Evolutionary conservation across 1,140 invertebrate species (phyloP), one percentile per base, ranked within the genome.

Genomic region (Neodiprion virginianus): DNA sequence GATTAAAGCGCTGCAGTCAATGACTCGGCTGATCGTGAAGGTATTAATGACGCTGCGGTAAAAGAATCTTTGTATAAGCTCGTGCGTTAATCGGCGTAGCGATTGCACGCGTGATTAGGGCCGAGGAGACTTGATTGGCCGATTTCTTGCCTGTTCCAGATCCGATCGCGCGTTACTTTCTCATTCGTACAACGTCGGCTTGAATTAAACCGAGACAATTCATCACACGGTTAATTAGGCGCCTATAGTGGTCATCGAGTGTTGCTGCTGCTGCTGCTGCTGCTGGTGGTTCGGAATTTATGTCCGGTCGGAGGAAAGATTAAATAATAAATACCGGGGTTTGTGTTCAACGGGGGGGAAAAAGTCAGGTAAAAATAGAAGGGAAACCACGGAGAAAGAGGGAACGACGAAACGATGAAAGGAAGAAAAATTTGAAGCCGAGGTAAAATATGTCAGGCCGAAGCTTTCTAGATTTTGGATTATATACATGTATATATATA

Each of bases 131-230:
- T 61, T 61, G 53, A 61, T 61, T 61, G 53, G 53, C 8, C 8
- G 53, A 61, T 61, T 61, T 61, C 8, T 61, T 61, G 53, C n/a
- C 53, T 61, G 53, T 61, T 61, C 53, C 53, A 61, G 11, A 61
- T 61, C n/a, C 53, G 53, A 61, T 61, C 53, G 53, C 53, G 53
- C 53, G 53, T 61, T 61, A 61, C 53, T 61, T 14, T 61, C 53
- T 61, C 53, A 61, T 61, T 14, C n/a, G 53, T 61, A 17, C 53
- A 8, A 7, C 28, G 28, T 61, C 53, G 11, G 53, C n/a, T 61
- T 61, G 53, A 61, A 61, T 61, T 61, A 61, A 17, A 61, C 53
- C n/a, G 8, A 61, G 53, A 61, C 53, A 61, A 61, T 61, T 61
- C 53, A 61, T 61, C 53, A 61, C 5, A 61, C 5, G 8, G 53